phyloP scores from a whole-genome alignment of 2,113 vertebrate species.

The Ctenodactylus gundi region DNA sequence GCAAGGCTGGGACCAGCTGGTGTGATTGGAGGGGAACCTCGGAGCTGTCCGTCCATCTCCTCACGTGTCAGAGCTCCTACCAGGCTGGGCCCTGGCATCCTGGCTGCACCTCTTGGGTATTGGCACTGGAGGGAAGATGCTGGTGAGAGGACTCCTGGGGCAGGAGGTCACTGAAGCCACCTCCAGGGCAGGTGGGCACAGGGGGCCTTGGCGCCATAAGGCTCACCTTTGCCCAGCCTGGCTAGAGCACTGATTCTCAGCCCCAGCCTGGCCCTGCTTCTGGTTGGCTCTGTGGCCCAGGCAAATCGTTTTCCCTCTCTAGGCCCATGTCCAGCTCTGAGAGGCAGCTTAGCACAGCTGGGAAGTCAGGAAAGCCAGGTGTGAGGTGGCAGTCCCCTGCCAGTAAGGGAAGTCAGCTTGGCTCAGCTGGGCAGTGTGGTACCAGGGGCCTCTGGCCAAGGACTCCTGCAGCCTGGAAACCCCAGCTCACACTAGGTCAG shows the following conservation, averaged over 20 bases:
- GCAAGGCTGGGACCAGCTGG: slow-evolving; percentile 32
- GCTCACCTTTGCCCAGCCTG: neutral
- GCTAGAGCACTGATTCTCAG: neutral
- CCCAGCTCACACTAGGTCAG: neutral
- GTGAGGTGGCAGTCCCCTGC: slow-evolving; percentile 8
- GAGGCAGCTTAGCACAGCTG: neutral
- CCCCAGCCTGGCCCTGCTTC: neutral
- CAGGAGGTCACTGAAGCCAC: too few relatives aligned
- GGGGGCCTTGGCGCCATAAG: neutral
- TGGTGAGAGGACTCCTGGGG: too few relatives aligned
- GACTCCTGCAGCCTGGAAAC: neutral
- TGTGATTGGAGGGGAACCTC: neutral
- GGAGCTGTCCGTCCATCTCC: neutral
- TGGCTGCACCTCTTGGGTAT: neutral
- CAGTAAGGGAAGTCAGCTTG: neutral
- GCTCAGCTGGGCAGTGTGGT: neutral
- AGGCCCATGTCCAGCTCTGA: slow-evolving; percentile 26
- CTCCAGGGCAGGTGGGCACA: neutral
- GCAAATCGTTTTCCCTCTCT: neutral
- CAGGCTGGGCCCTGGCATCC: neutral
- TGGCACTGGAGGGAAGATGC: neutral
- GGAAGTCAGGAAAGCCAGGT: neutral
- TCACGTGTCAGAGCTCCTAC: neutral
- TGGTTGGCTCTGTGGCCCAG: neutral
- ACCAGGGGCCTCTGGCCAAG: neutral